A percentile compares a stretch with the other conserved stretches of the same genome.
These are phyloP conservation scores for Odontophorus gujanensis DNA, from an alignment of 2,113 vertebrate genomes.

Conservation along the genomic window DNA sequence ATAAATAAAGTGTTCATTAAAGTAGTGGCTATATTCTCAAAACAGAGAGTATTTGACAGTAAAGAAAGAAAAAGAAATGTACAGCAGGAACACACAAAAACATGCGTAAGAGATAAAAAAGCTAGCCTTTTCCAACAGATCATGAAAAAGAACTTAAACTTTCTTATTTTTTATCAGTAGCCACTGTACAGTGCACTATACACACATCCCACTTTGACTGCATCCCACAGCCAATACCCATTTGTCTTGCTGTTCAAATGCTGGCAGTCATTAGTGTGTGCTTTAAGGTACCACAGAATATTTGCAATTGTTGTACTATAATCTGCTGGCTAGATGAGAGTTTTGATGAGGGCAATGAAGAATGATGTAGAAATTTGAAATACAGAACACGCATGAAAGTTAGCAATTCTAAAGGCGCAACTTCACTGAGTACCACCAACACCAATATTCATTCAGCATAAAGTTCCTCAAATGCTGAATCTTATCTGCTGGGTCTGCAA, in stretches of 20 bases:
- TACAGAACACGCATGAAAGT: neutral
- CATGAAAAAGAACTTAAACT: neutral
- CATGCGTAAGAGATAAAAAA: neutral
- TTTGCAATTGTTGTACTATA: neutral
- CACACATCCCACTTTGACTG: neutral
- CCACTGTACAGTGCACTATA: neutral
- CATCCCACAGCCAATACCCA: neutral
- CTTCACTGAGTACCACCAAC: neutral
- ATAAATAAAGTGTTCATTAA: neutral
- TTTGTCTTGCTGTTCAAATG: neutral
- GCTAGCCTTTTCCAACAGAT: neutral
- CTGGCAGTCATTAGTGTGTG: neutral
- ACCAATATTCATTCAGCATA: fast-evolving
- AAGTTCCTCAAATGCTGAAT: neutral
- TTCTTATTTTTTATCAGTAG: neutral
- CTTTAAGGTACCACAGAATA: neutral
- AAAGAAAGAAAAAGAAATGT: neutral
- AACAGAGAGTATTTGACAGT: fast-evolving
- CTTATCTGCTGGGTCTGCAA: neutral
- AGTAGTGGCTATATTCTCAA: neutral
- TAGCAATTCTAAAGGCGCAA: slow-evolving; percentile 15
- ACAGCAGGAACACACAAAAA: no score
- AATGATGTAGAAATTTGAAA: neutral
- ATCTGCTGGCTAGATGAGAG: neutral
- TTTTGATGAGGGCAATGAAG: neutral